Evolutionary conservation across 2,888 invertebrate genomes (phyloP), one percentile per base, ranked within the genome.

Genomic region (Xylota segnis): DNA sequence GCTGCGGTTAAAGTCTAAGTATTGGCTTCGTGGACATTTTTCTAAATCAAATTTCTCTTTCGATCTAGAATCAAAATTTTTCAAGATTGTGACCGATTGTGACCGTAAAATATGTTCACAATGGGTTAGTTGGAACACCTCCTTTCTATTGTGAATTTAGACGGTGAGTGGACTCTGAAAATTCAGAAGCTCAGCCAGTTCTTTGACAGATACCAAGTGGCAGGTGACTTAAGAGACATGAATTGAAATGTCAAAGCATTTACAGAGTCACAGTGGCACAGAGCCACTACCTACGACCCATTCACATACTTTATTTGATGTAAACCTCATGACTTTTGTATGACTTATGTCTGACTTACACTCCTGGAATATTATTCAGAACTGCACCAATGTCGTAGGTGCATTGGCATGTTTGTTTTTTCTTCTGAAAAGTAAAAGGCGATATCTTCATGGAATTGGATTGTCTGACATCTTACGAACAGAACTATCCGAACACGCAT

Each of bases 351-450:
- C 29, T 40, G 29, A 4, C 50, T 50, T 71, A 23, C 27, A 47
- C 29, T 34, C 23, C 50, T 61, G 61, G 61, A 43, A 6, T 72
- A 52, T 32, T 63, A 40, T 43, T 37, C 29, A 61, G 40, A 74
- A 65, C 12, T 47, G 40, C 58, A 58, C 47, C 37, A 65, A 56
- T 40, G 9, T 71, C 71, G 71, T 71, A 71, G 71, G 65, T 79
- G 71, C 63, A 47, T 32, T 78, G 78, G 63, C 45, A 75, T 74
- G 29, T 32, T 12, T 10, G 0, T 37, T 59, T 14, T 29, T 14
- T 50, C 37, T 66, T 23, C 34, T 58, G 16, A 54, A 37, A 58
- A 66, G 56, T 66, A 75, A 75, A 75, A 66, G 27, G 37, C 66
- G 3, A 66, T 68, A 68, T 29, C 14, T 59, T 59, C 18, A 12